Percentiles rank a stretch among this genome's conserved stretches.
phyloP scores from a whole-genome alignment of 2,113 vertebrate species.

The Oryzias melastigma region DNA sequence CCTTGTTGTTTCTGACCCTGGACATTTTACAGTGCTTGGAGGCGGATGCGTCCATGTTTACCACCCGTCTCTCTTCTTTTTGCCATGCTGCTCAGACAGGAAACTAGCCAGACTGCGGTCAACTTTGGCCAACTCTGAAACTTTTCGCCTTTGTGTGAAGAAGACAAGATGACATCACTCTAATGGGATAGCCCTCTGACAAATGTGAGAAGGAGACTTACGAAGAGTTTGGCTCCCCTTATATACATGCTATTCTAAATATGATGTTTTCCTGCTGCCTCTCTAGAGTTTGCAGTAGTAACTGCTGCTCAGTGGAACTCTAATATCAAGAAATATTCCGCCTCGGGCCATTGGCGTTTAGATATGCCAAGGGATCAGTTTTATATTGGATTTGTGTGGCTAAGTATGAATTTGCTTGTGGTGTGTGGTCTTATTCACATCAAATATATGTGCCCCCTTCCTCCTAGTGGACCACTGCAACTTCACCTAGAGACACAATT shows the following conservation, averaged over 20 bases:
- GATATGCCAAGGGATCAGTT: conserved; percentile 22
- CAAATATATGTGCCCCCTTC: conserved; percentile 41
- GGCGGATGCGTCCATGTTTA: conserved; percentile 61
- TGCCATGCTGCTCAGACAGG: conserved; percentile 67
- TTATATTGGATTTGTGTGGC: conserved; percentile 33
- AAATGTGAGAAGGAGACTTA: conserved; percentile 26
- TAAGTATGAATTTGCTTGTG: conserved; percentile 28
- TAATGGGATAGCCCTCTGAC: conserved; percentile 42
- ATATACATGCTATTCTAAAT: conserved; percentile 26
- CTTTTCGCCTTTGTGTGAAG: conserved; percentile 58
- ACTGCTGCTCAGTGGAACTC: conserved; percentile 9
- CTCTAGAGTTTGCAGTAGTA: conserved; percentile 15
- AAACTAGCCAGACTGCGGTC: conserved; percentile 69
- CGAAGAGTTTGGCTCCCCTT: conserved; percentile 26
- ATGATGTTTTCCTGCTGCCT: not conserved
- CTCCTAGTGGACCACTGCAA: conserved; percentile 37
- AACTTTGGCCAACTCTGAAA: conserved; percentile 52
- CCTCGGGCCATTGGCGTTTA: conserved; percentile 41
- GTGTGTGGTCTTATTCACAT: conserved; percentile 71
- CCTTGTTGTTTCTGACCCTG: conserved; percentile 14
- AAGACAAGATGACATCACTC: conserved; percentile 67
- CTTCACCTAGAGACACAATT: conserved; percentile 70
- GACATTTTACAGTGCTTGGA: conserved; percentile 53
- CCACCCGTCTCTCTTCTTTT: conserved; percentile 61
- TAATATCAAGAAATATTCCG: conserved; percentile 45